Conservation (phyloP, 2,888 invertebrate genomes). For the Tipula helvola region DNA sequence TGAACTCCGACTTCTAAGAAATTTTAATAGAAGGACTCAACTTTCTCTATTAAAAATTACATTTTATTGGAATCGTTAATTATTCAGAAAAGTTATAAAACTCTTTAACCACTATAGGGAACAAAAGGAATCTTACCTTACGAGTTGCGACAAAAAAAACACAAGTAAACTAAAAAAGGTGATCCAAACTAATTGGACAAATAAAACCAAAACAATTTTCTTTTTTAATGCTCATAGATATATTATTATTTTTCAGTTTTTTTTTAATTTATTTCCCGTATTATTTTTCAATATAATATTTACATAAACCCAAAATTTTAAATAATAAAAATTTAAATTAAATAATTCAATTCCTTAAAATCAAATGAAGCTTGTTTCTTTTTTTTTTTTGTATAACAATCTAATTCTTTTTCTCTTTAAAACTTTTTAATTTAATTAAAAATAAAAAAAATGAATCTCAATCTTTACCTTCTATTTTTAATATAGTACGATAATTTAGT, state of each 20-base stretch:
- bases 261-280: not conserved
- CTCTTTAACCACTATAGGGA: too few species aligned
- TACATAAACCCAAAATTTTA: not conserved
- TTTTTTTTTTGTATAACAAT: not conserved
- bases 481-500: not conserved
- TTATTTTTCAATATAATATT: not conserved
- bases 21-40: too few species aligned
- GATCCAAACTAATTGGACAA: not conserved
- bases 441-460: not conserved
- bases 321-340: not conserved
- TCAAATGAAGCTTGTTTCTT: not conserved
- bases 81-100: too few species aligned
- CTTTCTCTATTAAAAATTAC: too few species aligned
- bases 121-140: too few species aligned
- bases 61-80: too few species aligned
- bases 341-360: not conserved
- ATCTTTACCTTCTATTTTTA: not conserved
- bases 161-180: too few species aligned
- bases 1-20: too few species aligned
- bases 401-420: not conserved
- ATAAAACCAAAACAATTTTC: not conserved
- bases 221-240: constrained; percentile 4
- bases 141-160: too few species aligned
- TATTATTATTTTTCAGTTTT: not conserved
- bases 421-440: not conserved